Conservation (phyloP, 1,140 invertebrate genomes). For the Gonatopus flavifemur region DNA sequence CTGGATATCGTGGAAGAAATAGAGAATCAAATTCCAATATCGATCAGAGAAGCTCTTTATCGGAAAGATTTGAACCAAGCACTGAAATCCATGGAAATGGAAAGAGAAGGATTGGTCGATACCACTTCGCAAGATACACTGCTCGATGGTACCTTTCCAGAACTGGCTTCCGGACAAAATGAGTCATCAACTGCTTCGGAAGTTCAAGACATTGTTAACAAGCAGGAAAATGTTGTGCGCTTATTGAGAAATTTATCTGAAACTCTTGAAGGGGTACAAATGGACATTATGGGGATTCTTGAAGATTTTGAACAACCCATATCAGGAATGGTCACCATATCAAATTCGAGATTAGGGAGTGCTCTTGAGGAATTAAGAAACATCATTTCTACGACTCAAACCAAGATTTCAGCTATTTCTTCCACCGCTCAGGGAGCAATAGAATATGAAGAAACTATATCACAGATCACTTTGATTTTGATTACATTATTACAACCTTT, state of each 20-base stretch:
- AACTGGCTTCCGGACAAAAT: not conserved
- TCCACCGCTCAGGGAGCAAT: not conserved
- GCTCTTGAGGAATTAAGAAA: slow-evolving; percentile 30
- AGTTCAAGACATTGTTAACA: not conserved
- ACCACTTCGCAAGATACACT: slow-evolving; percentile 12
- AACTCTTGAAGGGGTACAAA: slow-evolving; percentile 28
- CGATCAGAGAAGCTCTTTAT: slow-evolving; percentile 28
- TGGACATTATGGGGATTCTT: slow-evolving; percentile 33
- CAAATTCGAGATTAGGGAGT: slow-evolving; percentile 28
- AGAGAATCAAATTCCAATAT: slow-evolving; percentile 35
- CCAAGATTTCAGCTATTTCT: too few relatives aligned
- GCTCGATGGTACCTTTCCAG: slow-evolving; percentile 10
- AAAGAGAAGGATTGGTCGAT: slow-evolving; percentile 9
- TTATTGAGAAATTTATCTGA: slow-evolving; percentile 7
- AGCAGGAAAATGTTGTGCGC: not conserved
- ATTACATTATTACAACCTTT: slow-evolving; percentile 32
- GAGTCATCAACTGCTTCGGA: not conserved
- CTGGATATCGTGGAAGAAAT: slow-evolving; percentile 32
- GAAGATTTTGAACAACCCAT: slow-evolving; percentile 40
- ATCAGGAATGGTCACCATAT: slow-evolving; percentile 14
- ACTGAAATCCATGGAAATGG: slow-evolving; percentile 15
- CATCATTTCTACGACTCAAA: slow-evolving; percentile 18
- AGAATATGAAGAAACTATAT: slow-evolving; percentile 1
- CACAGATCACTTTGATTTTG: slow-evolving; percentile 5
- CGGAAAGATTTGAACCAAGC: slow-evolving; percentile 29